phyloP scores from a whole-genome alignment of 2,888 invertebrate genomes.

The Pyrochroa serraticornis region DNA sequence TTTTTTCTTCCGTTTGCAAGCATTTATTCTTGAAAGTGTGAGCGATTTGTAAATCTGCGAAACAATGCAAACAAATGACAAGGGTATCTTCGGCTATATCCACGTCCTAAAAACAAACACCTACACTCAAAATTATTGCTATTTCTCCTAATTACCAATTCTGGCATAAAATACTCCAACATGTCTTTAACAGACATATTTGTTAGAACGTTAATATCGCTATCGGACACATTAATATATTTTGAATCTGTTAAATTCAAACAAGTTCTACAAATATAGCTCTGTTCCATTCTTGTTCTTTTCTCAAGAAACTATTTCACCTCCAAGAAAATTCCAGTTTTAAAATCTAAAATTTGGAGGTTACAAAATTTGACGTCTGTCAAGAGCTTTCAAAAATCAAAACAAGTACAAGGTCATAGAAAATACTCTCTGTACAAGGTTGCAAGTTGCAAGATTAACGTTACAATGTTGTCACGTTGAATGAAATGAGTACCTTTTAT shows the following conservation, averaged over 20 bases:
- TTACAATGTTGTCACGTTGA: too few species aligned
- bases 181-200: constrained; percentile 7
- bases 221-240: neutral
- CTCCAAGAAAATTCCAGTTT: neutral
- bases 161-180: constrained; percentile 15
- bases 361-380: neutral
- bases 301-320: neutral
- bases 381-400: neutral
- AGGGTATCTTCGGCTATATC: constrained; percentile 1
- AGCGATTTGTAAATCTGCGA: constrained; percentile 5
- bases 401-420: neutral
- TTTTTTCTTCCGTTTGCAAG: constrained; percentile 13
- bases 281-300: constrained; percentile 2
- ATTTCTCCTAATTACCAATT: neutral
- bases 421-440: too few species aligned
- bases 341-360: neutral
- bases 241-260: neutral
- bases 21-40: constrained; percentile 17
- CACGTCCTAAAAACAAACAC: constrained; percentile 3
- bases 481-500: too few species aligned
- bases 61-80: constrained; percentile 13
- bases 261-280: constrained; percentile 11
- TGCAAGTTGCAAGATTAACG: too few species aligned
- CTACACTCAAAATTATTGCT: neutral
- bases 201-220: neutral